Evolutionary conservation across 2,113 vertebrate species (phyloP).

Genomic region (Platysternon megacephalum): DNA sequence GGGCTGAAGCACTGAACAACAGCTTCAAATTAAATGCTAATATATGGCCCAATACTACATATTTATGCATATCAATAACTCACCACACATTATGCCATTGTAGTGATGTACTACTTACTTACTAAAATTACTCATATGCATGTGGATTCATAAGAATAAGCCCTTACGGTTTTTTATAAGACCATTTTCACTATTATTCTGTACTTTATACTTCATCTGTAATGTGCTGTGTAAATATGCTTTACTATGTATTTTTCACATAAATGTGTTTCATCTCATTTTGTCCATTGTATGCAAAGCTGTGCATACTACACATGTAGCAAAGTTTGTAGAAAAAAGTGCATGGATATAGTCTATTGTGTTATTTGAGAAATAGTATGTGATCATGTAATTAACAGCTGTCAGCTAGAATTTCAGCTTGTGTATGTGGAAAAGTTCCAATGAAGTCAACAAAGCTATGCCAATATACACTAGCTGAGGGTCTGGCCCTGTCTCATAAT

Average conservation of each 20-base stretch:
- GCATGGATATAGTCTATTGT: accelerated
- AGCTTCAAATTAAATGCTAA: not conserved
- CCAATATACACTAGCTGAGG: not conserved
- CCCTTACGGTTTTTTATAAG: not conserved
- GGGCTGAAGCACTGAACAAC: not conserved
- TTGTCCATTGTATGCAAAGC: not conserved
- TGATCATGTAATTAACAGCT: not conserved
- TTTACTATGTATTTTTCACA: not conserved
- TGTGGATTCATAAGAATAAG: not conserved
- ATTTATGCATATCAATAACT: accelerated
- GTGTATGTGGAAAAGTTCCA: not conserved
- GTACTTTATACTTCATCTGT: not conserved
- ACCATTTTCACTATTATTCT: not conserved
- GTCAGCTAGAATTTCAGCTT: not conserved
- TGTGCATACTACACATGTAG: not conserved
- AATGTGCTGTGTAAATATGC: not conserved
- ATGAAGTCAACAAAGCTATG: not conserved
- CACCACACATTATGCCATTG: not conserved
- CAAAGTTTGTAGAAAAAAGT: not conserved
- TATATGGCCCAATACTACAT: not conserved
- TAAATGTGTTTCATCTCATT: not conserved
- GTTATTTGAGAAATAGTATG: not conserved
- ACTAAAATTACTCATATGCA: not conserved
- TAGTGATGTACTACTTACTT: not conserved
- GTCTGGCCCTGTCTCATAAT: not conserved